Conservation (phyloP, 2,888 invertebrate genomes). For the Noctua janthe region DNA sequence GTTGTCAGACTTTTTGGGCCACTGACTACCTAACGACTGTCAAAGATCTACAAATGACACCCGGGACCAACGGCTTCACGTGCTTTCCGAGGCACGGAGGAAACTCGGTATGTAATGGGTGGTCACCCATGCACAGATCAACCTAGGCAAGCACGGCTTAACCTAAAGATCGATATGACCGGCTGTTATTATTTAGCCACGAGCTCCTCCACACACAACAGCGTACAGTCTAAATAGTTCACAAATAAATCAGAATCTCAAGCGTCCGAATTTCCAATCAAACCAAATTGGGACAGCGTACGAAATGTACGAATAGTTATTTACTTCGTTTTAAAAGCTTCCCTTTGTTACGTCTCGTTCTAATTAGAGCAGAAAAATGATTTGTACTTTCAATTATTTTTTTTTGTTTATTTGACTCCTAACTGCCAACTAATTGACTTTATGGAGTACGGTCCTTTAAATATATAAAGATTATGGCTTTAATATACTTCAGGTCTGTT, state of each 20-base stretch:
- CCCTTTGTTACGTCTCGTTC: conserved; percentile 69
- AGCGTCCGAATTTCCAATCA: background rate
- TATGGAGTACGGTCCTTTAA: conserved; percentile 6
- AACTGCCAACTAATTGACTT: conserved; percentile 49
- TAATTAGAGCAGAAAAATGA: conserved; percentile 68
- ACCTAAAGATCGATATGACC: too few relatives aligned
- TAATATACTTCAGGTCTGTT: background rate
- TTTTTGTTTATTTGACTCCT: conserved; percentile 65
- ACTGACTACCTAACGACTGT: too few relatives aligned
- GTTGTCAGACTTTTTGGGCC: too few relatives aligned
- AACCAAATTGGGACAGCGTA: conserved; percentile 1
- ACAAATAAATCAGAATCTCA: conserved; percentile 6
- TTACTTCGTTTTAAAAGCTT: conserved; percentile 68
- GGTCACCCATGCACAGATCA: too few relatives aligned
- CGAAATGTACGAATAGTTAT: conserved; percentile 11
- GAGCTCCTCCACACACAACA: too few relatives aligned
- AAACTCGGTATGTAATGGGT: too few relatives aligned
- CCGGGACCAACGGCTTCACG: too few relatives aligned
- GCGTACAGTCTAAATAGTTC: too few relatives aligned
- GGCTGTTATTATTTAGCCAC: too few relatives aligned
- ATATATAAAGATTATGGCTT: conserved; percentile 6
- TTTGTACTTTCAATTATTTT: conserved; percentile 70
- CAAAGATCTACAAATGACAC: too few relatives aligned
- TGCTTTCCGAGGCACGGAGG: too few relatives aligned
- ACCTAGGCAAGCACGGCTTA: too few relatives aligned